phyloP scores from a whole-genome alignment of 2,797 vertebrate genomes.

The Gambelia wislizenii region DNA sequence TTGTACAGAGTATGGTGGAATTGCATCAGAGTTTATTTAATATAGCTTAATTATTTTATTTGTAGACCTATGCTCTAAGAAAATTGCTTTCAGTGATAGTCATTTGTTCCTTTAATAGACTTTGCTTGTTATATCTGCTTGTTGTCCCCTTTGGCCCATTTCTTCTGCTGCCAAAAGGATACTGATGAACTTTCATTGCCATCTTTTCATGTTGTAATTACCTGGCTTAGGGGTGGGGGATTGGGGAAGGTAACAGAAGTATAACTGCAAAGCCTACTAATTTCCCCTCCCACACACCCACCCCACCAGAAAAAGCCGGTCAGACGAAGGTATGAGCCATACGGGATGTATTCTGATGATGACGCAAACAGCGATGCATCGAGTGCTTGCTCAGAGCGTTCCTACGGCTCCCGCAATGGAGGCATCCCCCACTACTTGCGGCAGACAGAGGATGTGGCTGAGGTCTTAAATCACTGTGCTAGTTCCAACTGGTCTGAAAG shows the following conservation, averaged over 20 bases:
- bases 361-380: conserved; percentile 96
- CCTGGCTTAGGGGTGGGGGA: background rate
- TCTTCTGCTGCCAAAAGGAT: background rate
- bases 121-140: conserved; percentile 25
- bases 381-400: conserved; percentile 96
- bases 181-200: background rate
- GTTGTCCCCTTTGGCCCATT: background rate
- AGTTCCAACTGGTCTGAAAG: conserved; percentile 99
- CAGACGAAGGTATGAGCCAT: conserved; percentile 92
- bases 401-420: conserved; percentile 92
- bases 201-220: background rate
- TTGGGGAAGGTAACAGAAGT: background rate
- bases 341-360: conserved; percentile 94
- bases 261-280: background rate
- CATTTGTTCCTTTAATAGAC: background rate
- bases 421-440: conserved; percentile 93
- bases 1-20: background rate
- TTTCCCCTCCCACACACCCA: background rate
- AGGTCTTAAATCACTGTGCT: conserved; percentile 98
- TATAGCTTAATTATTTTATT: conserved; percentile 14
- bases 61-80: conserved; percentile 15
- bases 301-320: conserved; percentile 90
- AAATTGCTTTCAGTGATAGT: conserved; percentile 11
- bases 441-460: conserved; percentile 95
- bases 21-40: background rate